These are phyloP conservation scores for Anarsia innoxiella DNA, from an alignment of 2,888 invertebrate species.

Conservation along the genomic window DNA sequence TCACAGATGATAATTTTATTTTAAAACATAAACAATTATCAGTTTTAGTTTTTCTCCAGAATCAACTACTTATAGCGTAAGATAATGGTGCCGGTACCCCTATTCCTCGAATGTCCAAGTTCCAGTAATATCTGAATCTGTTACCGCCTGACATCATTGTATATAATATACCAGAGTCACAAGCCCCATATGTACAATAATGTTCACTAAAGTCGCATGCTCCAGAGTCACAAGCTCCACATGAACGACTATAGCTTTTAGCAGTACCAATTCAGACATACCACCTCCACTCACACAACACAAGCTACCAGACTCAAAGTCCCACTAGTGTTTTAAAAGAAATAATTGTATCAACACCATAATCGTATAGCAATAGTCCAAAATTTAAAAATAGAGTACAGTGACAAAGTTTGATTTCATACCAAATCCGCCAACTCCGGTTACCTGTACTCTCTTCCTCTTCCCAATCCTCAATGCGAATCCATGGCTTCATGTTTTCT, in stretches of 20 bases:
- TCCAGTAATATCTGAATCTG: no score
- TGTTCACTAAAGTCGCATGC: background rate
- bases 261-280: background rate
- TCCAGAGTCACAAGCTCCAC: slow-evolving; percentile 1
- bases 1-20: no score
- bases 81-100: no score
- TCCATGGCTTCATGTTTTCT: no score
- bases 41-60: no score
- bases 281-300: slow-evolving; percentile 1
- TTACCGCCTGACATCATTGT: background rate
- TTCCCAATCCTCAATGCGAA: no score
- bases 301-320: slow-evolving; percentile 8
- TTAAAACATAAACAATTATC: no score
- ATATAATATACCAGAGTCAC: background rate
- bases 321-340: background rate
- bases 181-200: background rate
- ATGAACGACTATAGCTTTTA: no score
- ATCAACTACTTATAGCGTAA: no score
- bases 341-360: background rate
- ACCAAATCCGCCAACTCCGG: background rate
- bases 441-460: background rate
- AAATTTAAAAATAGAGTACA: background rate
- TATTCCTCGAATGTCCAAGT: no score
- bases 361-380: background rate
- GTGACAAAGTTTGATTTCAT: background rate